Evolutionary conservation across 2,888 invertebrate species (phyloP), one percentile per base, ranked within the genome.

Genomic region (Lobophora halterata): DNA sequence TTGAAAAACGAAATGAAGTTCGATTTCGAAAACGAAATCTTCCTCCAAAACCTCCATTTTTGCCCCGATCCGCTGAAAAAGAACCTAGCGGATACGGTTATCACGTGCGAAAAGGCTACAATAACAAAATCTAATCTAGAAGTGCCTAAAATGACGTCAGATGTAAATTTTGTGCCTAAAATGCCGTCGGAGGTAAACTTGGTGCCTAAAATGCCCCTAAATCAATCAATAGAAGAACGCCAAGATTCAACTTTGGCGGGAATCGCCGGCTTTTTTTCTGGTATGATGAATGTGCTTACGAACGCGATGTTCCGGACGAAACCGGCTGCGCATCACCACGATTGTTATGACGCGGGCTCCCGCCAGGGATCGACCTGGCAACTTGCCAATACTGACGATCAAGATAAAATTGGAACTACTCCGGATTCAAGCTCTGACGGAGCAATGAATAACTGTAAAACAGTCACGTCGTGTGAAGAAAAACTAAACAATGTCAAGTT

Each of bases 11-110:
- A 76, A 9, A 69, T 80, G 63, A 75, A 66, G 45, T 52, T 65
- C 13, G 47, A 65, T 0, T 75, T 68, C 21, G 65, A 61, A 5
- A 73, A 80, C 13, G 68, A 70, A 3, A 44, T 74, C 33, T 65
- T 77, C 35, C 46, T 80, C 8, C 70, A 73, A 40, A 79, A 71
- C 33, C 49, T 82, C 2, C 76, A 77, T 44, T 46, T 74, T 1
- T 68, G 81, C 32, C 74, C 80, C 0, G 80, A 83, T 53, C 76
- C 80, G 1, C 42, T 86, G 33, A 73, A 71, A 56, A 85, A 82
- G 55, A 82, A 83, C 58, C 59, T 86, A 26, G 86, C 81, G 1
- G 86, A 86, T 35, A 68, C 77, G 0, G 61, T 81, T 5, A 69
- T 72, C 18, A 66, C 63, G 0, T 54, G 54, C 3, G 63, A 62